Evolutionary conservation across 2,113 vertebrate species (phyloP), one percentile per base, ranked within the genome.

Genomic region (Syrrhaptes paradoxus): DNA sequence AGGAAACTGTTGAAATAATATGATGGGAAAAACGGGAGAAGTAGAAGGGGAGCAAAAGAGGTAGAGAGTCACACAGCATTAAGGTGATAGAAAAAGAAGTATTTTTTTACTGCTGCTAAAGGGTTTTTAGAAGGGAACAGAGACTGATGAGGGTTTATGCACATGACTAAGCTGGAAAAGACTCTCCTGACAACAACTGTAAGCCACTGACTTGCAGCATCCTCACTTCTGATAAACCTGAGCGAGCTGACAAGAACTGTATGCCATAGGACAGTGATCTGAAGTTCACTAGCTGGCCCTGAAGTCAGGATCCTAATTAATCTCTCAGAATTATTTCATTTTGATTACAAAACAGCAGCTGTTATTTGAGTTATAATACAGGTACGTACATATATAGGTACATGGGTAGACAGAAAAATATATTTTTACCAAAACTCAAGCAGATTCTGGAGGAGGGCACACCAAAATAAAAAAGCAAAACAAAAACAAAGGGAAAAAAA

Each of bases 151-250:
- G 54, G 48, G 45, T 84, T 95, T 87, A 63, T 62, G 85, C 93
- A 89, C 86, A 89, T 90, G 90, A 93, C 92, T 88, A 4, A 65
- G 51, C 59, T 93, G 93, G 91, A 92, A 90, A 75, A 78, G 89
- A 41, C 19, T 84, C 34, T 91, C 59, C 6, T 90, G 75, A 93
- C 85, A 94, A 74, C 20, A 31, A 48, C 5, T 84, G 49, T 46
- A 54, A 93, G 51, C n/a, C 71, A 6, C 76, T 70, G 85, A 91
- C 83, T 85, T 89, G 71, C 87, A 96, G 89, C 73, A 95, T 85
- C 87, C 87, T 86, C 51, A 6, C 51, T 94, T 72, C 86, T 93
- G 59, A 73, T 77, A 68, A 92, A 52, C 51, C 28, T 10, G 31
- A 85, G 68, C 2, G 20, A 85, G 55, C 68, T 45, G 54, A 93